Evolutionary conservation across 2,113 vertebrate genomes (phyloP).

Genomic region (Alligator mississippiensis): DNA sequence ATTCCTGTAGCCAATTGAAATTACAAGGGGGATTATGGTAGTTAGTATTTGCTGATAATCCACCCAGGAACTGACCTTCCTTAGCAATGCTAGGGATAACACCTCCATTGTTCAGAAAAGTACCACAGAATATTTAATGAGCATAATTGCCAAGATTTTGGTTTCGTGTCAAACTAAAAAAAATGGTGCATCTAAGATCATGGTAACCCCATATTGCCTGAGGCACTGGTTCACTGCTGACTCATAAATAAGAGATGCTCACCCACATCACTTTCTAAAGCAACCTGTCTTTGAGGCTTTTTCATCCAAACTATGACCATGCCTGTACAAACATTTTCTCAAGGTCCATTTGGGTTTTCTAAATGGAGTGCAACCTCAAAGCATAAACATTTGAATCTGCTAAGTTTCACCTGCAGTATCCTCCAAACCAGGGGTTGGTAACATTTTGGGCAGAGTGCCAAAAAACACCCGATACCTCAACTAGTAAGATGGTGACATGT

Average conservation of each 20-base stretch:
- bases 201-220: neutral
- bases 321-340: neutral
- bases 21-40: constrained; percentile 42
- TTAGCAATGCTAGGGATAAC: neutral
- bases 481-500: too few relatives aligned
- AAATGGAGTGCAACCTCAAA: neutral
- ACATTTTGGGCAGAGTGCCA: too few relatives aligned
- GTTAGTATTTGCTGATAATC: constrained; percentile 43
- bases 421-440: neutral
- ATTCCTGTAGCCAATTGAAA: constrained; percentile 55
- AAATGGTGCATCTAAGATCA: fast-evolving
- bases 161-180: neutral
- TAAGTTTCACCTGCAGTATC: neutral
- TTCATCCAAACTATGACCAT: fast-evolving
- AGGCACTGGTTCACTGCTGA: neutral
- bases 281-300: neutral
- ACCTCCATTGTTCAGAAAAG: neutral
- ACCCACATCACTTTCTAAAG: neutral
- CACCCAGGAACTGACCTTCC: neutral
- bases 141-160: neutral
- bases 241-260: neutral
- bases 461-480: too few relatives aligned
- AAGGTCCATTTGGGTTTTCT: neutral
- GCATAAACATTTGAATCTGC: neutral
- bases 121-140: neutral